Percentiles rank a stretch among this genome's conserved stretches.
phyloP scores from a whole-genome alignment of 2,113 vertebrate genomes.

The Dicaeum eximium region DNA sequence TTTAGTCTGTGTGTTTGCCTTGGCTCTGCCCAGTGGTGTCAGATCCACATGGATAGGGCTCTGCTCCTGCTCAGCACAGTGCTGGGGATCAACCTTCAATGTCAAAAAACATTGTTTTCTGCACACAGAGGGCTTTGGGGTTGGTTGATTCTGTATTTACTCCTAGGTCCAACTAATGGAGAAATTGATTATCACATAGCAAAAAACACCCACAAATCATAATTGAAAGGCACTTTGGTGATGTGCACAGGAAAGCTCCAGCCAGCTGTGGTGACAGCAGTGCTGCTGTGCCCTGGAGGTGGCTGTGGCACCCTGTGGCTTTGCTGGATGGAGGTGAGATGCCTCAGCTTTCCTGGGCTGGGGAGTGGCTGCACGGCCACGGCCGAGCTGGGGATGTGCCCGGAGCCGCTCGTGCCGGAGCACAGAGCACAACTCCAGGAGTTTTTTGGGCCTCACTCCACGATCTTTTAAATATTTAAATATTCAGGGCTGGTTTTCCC shows the following conservation, averaged over 20 bases:
- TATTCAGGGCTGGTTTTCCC: not conserved
- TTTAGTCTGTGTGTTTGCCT: not conserved
- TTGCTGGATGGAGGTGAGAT: not conserved
- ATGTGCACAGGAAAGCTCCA: not conserved
- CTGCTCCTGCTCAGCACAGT: not conserved
- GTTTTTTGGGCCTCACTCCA: not conserved
- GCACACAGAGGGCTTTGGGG: not conserved
- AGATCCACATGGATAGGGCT: not conserved
- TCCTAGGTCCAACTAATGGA: not conserved
- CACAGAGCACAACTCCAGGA: not conserved
- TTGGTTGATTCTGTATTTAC: not conserved
- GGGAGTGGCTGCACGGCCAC: not conserved
- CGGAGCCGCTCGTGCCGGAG: accelerated
- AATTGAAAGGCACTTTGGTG: not conserved
- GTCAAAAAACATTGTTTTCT: not conserved
- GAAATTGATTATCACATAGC: not conserved
- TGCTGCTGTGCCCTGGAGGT: not conserved
- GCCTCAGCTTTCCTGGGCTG: not conserved
- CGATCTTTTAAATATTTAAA: not conserved
- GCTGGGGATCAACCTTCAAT: not conserved
- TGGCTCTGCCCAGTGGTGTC: not conserved
- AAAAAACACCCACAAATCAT: accelerated
- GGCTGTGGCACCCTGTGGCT: not conserved
- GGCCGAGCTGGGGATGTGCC: not conserved
- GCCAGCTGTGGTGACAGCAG: not conserved